phyloP scores from a whole-genome alignment of 2,888 invertebrate genomes.

The Agrotis puta region DNA sequence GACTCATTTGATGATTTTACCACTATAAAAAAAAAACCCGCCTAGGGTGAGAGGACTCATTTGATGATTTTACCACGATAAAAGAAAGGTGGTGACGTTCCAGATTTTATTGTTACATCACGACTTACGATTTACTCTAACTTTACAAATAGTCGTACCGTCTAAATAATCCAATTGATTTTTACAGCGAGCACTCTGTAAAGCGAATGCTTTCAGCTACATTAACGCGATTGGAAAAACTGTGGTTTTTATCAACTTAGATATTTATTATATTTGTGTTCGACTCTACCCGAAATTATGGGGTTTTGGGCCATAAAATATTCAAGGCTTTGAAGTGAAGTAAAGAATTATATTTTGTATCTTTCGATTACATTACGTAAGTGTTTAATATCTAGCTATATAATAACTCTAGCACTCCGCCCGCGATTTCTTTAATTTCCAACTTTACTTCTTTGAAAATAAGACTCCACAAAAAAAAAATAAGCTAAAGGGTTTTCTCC shows the following conservation, averaged over 20 bases:
- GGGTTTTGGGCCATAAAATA: constrained; percentile 27
- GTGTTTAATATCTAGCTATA: background rate
- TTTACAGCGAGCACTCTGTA: constrained; percentile 46
- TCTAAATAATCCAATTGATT: constrained; percentile 65
- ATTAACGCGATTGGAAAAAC: constrained; percentile 65
- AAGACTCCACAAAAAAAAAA: background rate
- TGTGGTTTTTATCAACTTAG: constrained; percentile 39
- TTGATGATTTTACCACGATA: no score
- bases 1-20: no score
- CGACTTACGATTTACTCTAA: no score
- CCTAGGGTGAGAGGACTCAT: no score
- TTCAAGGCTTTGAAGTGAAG: constrained; percentile 31
- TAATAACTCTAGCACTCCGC: background rate
- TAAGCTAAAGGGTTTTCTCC: background rate
- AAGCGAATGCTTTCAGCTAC: constrained; percentile 73
- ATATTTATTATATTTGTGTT: constrained; percentile 46
- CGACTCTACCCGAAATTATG: constrained; percentile 21
- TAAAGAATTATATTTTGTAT: constrained; percentile 11
- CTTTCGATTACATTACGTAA: background rate
- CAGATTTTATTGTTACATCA: no score
- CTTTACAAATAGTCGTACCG: constrained; percentile 25
- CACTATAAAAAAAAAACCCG: no score
- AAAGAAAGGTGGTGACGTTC: no score
- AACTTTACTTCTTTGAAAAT: no score
- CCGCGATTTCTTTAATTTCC: no score